A percentile compares a stretch with the other conserved stretches of the same genome.
These are phyloP conservation scores for Shinisaurus crocodilurus DNA, from an alignment of 2,113 vertebrate species.

Conservation along the genomic window DNA sequence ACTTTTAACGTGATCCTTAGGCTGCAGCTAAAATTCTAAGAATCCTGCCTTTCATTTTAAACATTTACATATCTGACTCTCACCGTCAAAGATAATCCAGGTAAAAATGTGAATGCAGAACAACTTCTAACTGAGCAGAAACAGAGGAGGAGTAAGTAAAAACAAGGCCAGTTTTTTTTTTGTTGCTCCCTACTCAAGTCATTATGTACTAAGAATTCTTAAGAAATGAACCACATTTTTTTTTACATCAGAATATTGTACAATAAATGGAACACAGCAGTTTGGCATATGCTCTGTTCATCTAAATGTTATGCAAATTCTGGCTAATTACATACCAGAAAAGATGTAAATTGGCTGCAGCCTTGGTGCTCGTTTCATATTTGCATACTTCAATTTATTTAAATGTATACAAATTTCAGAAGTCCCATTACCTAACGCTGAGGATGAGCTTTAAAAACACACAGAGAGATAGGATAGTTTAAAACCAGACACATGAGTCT, in stretches of 20 bases:
- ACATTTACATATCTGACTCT: background rate
- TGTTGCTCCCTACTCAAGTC: background rate
- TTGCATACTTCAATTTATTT: slow-evolving; percentile 35
- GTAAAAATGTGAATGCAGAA: background rate
- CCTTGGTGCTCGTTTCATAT: slow-evolving; percentile 22
- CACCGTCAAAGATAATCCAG: background rate
- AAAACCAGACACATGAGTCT: background rate
- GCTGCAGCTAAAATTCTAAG: background rate
- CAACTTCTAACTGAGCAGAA: background rate
- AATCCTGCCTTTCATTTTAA: background rate
- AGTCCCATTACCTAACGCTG: slow-evolving; percentile 10
- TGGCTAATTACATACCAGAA: slow-evolving; percentile 18
- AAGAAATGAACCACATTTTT: background rate
- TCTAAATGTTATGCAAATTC: slow-evolving; percentile 22
- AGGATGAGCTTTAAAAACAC: background rate
- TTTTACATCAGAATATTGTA: slow-evolving; percentile 6
- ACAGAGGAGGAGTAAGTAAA: background rate
- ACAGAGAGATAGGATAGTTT: background rate
- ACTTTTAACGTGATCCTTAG: background rate
- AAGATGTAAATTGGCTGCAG: slow-evolving; percentile 28
- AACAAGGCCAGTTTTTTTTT: background rate
- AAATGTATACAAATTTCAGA: slow-evolving; percentile 25
- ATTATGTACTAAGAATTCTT: slow-evolving; percentile 9
- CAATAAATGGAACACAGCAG: background rate
- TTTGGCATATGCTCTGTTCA: slow-evolving; percentile 12